These are phyloP conservation scores for Ypsolopha scabrella DNA, from an alignment of 2,888 invertebrate genomes.

Conservation along the genomic window DNA sequence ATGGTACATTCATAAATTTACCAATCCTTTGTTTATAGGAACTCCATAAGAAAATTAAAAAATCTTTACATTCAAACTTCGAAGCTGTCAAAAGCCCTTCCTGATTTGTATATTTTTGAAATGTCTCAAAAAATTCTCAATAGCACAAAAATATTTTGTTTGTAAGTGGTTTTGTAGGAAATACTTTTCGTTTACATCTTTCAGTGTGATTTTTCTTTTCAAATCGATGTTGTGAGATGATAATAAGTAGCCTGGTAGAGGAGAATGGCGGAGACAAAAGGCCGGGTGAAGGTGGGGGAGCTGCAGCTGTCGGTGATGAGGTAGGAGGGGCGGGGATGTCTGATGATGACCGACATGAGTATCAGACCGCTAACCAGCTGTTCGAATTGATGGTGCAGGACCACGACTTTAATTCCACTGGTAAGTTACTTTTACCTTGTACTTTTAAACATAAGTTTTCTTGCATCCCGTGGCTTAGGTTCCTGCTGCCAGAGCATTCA, in stretches of 20 bases:
- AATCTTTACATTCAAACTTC: neutral
- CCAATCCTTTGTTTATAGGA: too few relatives aligned
- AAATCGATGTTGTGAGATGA: constrained; percentile 44
- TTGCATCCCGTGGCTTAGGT: too few relatives aligned
- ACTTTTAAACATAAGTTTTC: too few relatives aligned
- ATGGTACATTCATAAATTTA: too few relatives aligned
- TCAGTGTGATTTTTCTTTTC: constrained; percentile 18
- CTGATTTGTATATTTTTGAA: constrained; percentile 21
- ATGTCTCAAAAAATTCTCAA: constrained; percentile 34
- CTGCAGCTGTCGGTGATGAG: constrained; percentile 1
- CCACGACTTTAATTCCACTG: constrained; percentile 21
- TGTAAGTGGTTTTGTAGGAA: constrained; percentile 27
- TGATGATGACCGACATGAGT: constrained; percentile 21
- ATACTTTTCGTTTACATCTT: constrained; percentile 26
- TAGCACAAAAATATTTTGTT: constrained; percentile 2
- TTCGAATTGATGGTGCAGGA: constrained; percentile 41
- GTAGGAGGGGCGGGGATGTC: constrained; percentile 6
- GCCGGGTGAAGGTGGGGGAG: constrained; percentile 2
- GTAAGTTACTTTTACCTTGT: constrained; percentile 19
- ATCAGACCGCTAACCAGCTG: constrained; percentile 39
- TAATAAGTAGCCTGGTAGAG: constrained; percentile 37
- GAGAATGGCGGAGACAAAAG: constrained; percentile 18
- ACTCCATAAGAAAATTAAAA: too few relatives aligned
- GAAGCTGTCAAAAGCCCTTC: constrained; percentile 4
- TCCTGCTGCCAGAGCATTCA: too few relatives aligned